A percentile compares a stretch with the other conserved stretches of the same genome.
Conservation (phyloP, 2,113 vertebrate species). For the Copsychus sechellarum region DNA sequence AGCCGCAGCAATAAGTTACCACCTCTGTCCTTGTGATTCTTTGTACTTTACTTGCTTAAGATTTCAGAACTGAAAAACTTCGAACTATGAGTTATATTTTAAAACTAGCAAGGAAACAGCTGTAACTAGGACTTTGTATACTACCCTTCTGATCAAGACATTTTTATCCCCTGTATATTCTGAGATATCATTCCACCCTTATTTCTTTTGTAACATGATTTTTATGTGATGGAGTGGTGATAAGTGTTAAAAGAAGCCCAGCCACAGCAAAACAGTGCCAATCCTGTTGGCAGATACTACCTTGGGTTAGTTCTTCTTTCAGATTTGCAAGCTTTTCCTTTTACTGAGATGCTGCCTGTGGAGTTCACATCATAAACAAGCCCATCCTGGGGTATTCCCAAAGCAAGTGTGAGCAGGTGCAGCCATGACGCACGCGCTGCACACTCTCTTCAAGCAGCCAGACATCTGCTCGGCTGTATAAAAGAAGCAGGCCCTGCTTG, state of each 20-base stretch:
- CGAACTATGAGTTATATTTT: neutral
- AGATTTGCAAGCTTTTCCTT: neutral
- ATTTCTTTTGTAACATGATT: neutral
- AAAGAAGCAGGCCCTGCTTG: slow-evolving; percentile 10
- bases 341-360: neutral
- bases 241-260: neutral
- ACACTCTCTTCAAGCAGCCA: neutral
- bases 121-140: neutral
- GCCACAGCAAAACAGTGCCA: neutral
- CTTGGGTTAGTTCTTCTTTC: neutral
- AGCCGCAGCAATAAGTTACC: neutral
- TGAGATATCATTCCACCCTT: neutral
- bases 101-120: neutral
- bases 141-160: neutral
- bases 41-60: neutral
- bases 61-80: neutral
- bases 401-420: slow-evolving; percentile 46
- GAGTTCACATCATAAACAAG: neutral
- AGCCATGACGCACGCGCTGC: neutral
- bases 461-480: slow-evolving; percentile 54
- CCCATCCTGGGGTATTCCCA: slow-evolving; percentile 8
- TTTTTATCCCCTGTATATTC: neutral
- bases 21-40: neutral
- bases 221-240: neutral
- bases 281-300: neutral